Base-by-base conservation (phyloP, 2,888 invertebrate species). In the Pseudoips prasinana region DNA sequence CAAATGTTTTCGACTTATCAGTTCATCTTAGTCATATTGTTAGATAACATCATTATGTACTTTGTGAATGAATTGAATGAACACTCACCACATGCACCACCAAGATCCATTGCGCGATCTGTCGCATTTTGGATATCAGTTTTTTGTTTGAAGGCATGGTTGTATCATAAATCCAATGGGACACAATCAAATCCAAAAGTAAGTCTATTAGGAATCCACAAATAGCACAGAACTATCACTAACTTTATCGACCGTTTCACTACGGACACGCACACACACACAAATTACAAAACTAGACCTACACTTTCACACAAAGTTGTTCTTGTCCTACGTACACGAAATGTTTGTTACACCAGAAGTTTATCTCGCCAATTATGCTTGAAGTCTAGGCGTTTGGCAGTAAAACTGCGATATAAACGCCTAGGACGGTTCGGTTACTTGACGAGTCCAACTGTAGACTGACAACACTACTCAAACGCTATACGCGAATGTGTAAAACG, bases 401-500 rank as follows among this genome's bases (percentile, higher is more conserved):
- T 76, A 64, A 73, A 73, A 64, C 81, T 80, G 83, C 85, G 71
- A 67, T 83, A 77, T 82, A 73, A 78, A 85, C 84, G 75, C 80
- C 76, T 77, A 75, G 75, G 73, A 79, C 67, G 60, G 72, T 69
- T 72, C 65, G 71, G 72, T 78, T 80, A 68, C 85, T 85, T 78
- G 74, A 80, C 78, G 76, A 84, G 83, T 79, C 81, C 83, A 77
- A 86, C 80, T 73, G 75, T 82, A 85, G 83, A 88, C 88, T 88
- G 87, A 88, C 88, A 87, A 87, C 85, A 86, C 78, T 68, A 82
- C 81, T 86, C 84, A 78, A 88, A 86, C 83, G 85, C 87, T 86
- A 80, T 82, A 87, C 88, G 87, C 88, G 86, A 88, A 87, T 88
- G 88, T 88, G 88, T 88, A 87, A 87, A 88, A 85, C 79, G 86